These are phyloP conservation scores for Athalia rosae DNA, from an alignment of 2,888 invertebrate genomes.

Conservation along the genomic window DNA sequence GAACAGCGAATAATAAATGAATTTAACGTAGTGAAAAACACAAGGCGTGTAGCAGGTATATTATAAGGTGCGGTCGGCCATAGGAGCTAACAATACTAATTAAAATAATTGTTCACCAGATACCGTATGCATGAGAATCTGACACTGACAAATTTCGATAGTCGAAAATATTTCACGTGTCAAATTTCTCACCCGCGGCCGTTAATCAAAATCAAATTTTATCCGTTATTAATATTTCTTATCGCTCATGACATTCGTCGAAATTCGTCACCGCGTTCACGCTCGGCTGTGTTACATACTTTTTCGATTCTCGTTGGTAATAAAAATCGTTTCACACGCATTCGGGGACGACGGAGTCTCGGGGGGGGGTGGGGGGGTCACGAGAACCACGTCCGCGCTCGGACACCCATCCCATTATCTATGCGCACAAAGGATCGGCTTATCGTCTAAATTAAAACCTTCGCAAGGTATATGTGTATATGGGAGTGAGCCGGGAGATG, in stretches of 20 bases:
- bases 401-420: background rate
- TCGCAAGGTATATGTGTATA: conserved; percentile 49
- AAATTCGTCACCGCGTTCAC: background rate
- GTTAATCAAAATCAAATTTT: conserved; percentile 38
- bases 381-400: no score
- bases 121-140: background rate
- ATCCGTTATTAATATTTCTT: conserved; percentile 31
- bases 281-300: no score
- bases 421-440: conserved; percentile 51
- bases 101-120: conserved; percentile 40
- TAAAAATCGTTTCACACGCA: no score
- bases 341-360: no score
- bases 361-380: no score
- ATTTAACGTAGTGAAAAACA: background rate
- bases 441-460: conserved; percentile 62
- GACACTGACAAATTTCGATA: conserved; percentile 43
- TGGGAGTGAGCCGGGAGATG: conserved; percentile 16
- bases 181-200: conserved; percentile 38
- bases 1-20: no score
- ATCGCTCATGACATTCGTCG: conserved; percentile 20
- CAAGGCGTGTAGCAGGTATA: background rate
- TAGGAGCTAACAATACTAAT: conserved; percentile 23
- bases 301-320: no score
- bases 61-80: background rate
- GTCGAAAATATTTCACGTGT: conserved; percentile 20